Evolutionary conservation across 1,140 invertebrate species (phyloP).

Genomic region (Solenopsis invicta): DNA sequence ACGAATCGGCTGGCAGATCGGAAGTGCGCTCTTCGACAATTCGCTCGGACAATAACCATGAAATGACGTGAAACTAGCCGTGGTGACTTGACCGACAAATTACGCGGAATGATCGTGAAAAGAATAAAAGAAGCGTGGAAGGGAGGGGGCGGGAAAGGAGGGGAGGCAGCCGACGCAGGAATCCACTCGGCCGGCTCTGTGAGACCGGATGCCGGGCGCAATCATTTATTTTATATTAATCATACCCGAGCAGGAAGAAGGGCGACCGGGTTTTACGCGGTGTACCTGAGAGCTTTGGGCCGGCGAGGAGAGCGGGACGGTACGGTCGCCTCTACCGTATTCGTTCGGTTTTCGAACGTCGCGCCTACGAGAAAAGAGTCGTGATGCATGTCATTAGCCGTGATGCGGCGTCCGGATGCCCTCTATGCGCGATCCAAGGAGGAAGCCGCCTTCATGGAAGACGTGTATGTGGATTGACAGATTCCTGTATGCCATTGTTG

Average conservation of each 20-base stretch:
- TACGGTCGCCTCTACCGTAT: slow-evolving; percentile 40
- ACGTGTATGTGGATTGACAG: slow-evolving; percentile 85
- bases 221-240: slow-evolving; percentile 87
- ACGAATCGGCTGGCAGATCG: slow-evolving; percentile 63
- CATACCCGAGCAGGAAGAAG: slow-evolving; percentile 79
- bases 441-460: slow-evolving; percentile 83
- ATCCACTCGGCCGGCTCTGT: slow-evolving; percentile 80
- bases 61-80: slow-evolving; percentile 86
- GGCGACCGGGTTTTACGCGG: slow-evolving; percentile 65
- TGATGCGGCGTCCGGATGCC: slow-evolving; percentile 83
- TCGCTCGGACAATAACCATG: slow-evolving; percentile 85
- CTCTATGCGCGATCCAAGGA: slow-evolving; percentile 72
- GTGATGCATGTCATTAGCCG: slow-evolving; percentile 85
- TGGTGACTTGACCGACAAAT: slow-evolving; percentile 86
- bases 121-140: slow-evolving; percentile 69
- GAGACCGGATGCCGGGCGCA: slow-evolving; percentile 85
- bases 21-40: slow-evolving; percentile 77
- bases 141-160: slow-evolving; percentile 1
- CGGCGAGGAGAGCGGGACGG: slow-evolving; percentile 60
- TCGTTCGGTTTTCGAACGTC: slow-evolving; percentile 72
- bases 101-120: slow-evolving; percentile 85
- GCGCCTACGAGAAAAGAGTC: slow-evolving; percentile 73
- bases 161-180: slow-evolving; percentile 32
- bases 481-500: slow-evolving; percentile 85
- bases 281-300: slow-evolving; percentile 20